Evolutionary conservation across 2,797 vertebrate genomes (phyloP).

Genomic region (Peromyscus eremicus): DNA sequence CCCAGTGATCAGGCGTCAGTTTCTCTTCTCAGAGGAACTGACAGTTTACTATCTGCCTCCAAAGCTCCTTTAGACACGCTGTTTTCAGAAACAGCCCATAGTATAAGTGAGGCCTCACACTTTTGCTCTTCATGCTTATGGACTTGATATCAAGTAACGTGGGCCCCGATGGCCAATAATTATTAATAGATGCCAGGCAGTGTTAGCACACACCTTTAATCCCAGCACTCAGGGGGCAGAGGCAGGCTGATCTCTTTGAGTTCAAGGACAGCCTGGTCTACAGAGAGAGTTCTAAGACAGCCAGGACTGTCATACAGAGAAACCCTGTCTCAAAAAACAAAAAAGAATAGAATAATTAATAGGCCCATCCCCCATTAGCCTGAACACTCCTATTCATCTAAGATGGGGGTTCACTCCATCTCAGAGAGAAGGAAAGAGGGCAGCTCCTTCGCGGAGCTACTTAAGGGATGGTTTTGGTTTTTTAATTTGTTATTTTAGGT

Average conservation of each 20-base stretch:
- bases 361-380: neutral
- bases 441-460: neutral
- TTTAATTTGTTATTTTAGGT: neutral
- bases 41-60: neutral
- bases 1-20: neutral
- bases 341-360: neutral
- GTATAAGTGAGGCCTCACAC: neutral
- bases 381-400: neutral
- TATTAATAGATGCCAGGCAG: neutral
- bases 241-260: neutral
- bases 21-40: neutral
- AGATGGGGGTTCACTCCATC: too few relatives aligned
- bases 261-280: neutral
- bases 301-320: neutral
- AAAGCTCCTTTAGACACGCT: neutral
- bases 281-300: neutral
- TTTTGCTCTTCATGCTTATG: neutral
- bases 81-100: neutral
- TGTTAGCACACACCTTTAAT: neutral
- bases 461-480: neutral
- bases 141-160: slow-evolving; percentile 2
- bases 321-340: neutral
- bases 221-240: neutral
- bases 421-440: neutral
- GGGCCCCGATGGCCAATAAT: neutral